phyloP scores from a whole-genome alignment of 2,888 invertebrate species.

The Melipona bicolor region DNA sequence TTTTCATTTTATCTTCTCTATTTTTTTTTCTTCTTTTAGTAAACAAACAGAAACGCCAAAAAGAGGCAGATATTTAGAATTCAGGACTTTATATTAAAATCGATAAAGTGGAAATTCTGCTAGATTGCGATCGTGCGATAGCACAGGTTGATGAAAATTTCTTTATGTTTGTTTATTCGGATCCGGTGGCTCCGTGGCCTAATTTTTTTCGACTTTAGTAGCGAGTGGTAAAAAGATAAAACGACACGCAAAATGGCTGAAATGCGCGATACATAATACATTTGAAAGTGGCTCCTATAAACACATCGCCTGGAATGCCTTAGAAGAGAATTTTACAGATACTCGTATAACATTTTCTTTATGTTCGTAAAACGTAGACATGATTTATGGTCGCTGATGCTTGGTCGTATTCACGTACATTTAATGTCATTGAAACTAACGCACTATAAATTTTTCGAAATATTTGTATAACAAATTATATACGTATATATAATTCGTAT shows the following conservation, averaged over 20 bases:
- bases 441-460: not conserved
- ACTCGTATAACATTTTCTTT: slow-evolving; percentile 5
- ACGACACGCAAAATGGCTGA: not conserved
- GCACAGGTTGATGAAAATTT: slow-evolving; percentile 27
- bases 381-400: slow-evolving; percentile 13
- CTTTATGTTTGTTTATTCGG: slow-evolving; percentile 23
- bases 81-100: not conserved
- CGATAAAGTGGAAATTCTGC: not conserved
- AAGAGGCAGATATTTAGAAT: slow-evolving; percentile 4
- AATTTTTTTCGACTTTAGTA: not conserved
- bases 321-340: slow-evolving; percentile 1
- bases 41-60: not conserved
- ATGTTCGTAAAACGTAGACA: not conserved
- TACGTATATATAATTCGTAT: too few relatives aligned
- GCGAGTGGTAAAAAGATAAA: not conserved
- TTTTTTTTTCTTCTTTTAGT: not conserved
- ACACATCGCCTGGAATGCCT: not conserved
- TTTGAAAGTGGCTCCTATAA: not conserved
- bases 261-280: not conserved
- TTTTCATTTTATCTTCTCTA: not conserved
- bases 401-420: not conserved
- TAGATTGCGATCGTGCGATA: not conserved
- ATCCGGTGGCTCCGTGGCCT: not conserved
- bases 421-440: not conserved
- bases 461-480: not conserved